Base-by-base conservation (phyloP, 2,888 invertebrate genomes). In the Blera fallax region DNA sequence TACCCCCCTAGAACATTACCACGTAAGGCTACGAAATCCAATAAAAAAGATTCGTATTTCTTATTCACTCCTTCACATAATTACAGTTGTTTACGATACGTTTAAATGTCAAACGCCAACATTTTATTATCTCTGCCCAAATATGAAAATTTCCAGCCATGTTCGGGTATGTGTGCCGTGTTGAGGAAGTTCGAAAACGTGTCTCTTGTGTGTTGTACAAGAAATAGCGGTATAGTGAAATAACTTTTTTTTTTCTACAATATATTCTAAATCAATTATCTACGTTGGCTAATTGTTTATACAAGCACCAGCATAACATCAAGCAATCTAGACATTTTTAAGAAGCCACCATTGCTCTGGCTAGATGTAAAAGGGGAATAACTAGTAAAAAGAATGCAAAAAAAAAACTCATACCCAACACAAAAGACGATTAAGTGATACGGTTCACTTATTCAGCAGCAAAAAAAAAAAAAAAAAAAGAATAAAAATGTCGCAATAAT, bases 401-500 rank as follows among this genome's bases (percentile, higher is more conserved):
- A 27, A n/a, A 50, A 27, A 32, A 52, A 43, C 18, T 10, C 56
- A 54, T 24, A 62, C 60, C 52, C 43, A 67, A 76, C 27, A 69
- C 65, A 80, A 85, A 85, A 85, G 52, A 85, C 70, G 58, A 81
- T 76, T 80, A 72, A 84, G 60, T 69, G 54, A 70, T 77, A 62
- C 72, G 67, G 79, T 83, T 77, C 87, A 85, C 87, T 80, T 87
- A 81, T 78, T 73, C 60, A 81, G 70, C 79, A 34, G 37, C 81
- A 67, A 40, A 65, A 54, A 50, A 73, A 37, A 72, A 45, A 56
- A 73, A 69, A 10, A 37, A 74, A 34, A 34, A 45, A n/a, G 29
- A 67, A 45, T 40, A 67, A 65, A 85, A 56, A 80, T 87, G 81
- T 78, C 76, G 87, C 87, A 88, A 88, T 88, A 88, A 88, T 88